Conservation (phyloP, 2,113 vertebrate genomes). For the Microtus pennsylvanicus region DNA sequence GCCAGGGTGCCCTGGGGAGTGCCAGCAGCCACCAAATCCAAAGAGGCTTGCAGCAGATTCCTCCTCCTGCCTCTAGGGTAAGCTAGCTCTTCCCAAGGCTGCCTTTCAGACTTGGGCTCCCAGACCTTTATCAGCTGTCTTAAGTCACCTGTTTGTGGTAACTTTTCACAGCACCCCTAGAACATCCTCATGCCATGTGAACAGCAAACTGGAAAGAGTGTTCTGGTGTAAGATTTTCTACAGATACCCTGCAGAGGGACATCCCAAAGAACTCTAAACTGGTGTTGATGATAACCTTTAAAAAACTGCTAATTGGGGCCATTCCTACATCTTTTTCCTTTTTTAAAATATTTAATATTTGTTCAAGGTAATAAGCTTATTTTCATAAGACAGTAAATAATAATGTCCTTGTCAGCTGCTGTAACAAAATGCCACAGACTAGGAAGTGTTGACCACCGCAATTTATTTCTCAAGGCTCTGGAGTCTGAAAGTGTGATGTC, state of each 20-base stretch:
- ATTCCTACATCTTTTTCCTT: neutral
- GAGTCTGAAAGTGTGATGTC: neutral
- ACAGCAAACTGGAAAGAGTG: neutral
- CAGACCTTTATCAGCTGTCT: neutral
- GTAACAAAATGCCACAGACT: neutral
- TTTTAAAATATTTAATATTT: neutral
- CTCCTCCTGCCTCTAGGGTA: neutral
- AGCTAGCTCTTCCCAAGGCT: neutral
- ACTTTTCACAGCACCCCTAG: neutral
- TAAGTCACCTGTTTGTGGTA: neutral
- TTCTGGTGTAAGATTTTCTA: neutral
- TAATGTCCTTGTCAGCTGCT: neutral
- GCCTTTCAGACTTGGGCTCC: neutral
- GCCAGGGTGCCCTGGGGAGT: neutral
- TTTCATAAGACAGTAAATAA: neutral
- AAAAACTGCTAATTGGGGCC: neutral
- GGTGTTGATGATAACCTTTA: neutral
- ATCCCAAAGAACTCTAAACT: neutral
- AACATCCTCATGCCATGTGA: neutral
- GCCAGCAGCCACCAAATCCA: neutral
- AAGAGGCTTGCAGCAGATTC: neutral
- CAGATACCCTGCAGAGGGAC: neutral
- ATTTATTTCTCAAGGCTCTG: neutral
- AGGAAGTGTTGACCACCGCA: neutral
- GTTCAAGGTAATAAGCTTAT: neutral